Conservation (phyloP, 1,140 invertebrate genomes). For the Meloidogyne chitwoodi region DNA sequence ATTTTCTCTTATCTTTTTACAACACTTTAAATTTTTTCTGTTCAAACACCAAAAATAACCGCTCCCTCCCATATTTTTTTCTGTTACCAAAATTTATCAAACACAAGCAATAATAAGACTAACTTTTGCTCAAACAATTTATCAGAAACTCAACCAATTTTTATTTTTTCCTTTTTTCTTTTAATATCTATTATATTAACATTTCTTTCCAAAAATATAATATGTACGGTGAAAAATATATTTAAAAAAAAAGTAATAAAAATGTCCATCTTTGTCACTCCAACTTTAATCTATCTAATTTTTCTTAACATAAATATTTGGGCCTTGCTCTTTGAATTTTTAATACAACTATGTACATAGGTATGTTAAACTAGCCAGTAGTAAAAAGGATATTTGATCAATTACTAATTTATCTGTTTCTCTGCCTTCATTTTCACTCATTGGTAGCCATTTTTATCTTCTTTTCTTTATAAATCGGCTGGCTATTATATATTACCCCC, state of each 20-base stretch:
- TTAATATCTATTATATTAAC: not conserved
- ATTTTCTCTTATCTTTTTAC: not conserved
- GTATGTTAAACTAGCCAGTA: too few species aligned
- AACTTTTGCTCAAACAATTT: not conserved
- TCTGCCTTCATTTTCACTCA: not conserved
- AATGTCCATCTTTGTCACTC: not conserved
- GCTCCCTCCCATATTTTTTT: not conserved
- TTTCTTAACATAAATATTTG: not conserved
- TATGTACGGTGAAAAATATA: not conserved
- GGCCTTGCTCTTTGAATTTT: too few species aligned
- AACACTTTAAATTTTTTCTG: not conserved
- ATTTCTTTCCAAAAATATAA: not conserved
- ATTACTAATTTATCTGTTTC: not conserved
- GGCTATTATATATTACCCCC: not conserved
- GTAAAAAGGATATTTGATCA: too few species aligned
- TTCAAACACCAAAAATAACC: not conserved
- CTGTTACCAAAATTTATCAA: not conserved
- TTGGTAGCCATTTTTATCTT: not conserved
- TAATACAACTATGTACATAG: too few species aligned
- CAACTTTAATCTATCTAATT: not conserved
- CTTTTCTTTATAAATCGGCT: not conserved
- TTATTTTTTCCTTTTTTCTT: not conserved
- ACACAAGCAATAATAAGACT: not conserved
- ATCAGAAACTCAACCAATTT: not conserved
- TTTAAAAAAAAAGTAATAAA: not conserved